Evolutionary conservation across 2,113 vertebrate species (phyloP).

Genomic region (Oceanites oceanicus): DNA sequence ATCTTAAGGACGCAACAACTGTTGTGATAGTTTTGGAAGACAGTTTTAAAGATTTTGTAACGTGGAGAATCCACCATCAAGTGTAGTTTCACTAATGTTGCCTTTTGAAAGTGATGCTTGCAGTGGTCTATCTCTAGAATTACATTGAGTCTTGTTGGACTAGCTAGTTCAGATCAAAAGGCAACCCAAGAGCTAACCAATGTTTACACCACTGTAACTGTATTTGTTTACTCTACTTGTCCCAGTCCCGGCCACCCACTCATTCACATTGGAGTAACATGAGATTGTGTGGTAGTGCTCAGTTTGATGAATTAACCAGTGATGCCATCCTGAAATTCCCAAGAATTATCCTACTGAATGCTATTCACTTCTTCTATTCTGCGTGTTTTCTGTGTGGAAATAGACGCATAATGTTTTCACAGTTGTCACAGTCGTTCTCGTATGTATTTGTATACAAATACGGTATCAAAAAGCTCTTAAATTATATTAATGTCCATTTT

Average conservation of each 20-base stretch:
- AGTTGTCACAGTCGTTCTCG: neutral
- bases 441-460: neutral
- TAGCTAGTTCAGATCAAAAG: neutral
- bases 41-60: neutral
- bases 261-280: neutral
- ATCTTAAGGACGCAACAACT: neutral
- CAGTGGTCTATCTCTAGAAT: neutral
- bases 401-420: neutral
- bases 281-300: neutral
- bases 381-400: neutral
- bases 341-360: neutral
- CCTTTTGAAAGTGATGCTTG: neutral
- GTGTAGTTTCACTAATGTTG: neutral
- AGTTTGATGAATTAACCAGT: neutral
- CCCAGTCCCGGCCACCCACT: neutral
- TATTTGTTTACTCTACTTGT: neutral
- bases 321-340: neutral
- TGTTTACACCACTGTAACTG: neutral
- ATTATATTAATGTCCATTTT: neutral
- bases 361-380: neutral
- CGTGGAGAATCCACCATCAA: neutral
- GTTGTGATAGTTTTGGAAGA: neutral
- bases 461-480: neutral
- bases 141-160: neutral
- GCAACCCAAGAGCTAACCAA: neutral